Base-by-base conservation (phyloP, 2,888 invertebrate species). In the Julus scandinavius region DNA sequence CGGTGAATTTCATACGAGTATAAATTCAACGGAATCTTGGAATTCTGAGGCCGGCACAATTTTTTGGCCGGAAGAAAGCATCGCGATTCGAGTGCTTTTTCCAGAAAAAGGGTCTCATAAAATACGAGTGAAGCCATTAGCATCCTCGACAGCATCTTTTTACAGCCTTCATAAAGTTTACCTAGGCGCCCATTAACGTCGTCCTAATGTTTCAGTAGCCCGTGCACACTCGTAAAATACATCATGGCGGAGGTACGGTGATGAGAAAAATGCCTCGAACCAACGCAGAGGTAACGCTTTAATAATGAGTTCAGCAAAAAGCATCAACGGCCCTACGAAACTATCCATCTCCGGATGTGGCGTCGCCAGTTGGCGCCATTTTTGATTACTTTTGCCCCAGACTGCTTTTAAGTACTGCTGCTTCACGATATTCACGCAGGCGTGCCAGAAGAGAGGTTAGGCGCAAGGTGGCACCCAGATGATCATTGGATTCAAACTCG, bases 131-230 rank as follows among this genome's bases (percentile, higher is more conserved):
- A 54, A 54, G 54, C 54, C 54, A 54, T 54, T 54, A 54, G 54
- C 54, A 54, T 54, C 54, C 54, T 54, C 54, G 54, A 54, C 54
- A 54, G 54, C 54, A 54, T 54, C 54, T 54, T 54, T 54, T 54
- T 54, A 54, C 54, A 54, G 54, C 54, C 54, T 54, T 54, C 54
- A 54, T 54, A 54, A 54, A 54, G 54, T 54, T 54, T 54, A 54
- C 54, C 54, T 54, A 54, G 54, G 54, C 54, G 13, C 15, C 54
- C 54, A 54, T 54, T 54, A 54, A 54, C 54, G 54, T 54, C 54
- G 54, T 54, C 54, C 54, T 54, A 54, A 54, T 54, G 54, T 54
- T 54, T 54, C 54, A 54, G 54, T 54, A 54, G 54, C 54, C 54
- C 54, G 13, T 54, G 54, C 11, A 54, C 54, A 54, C 54, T 54